phyloP scores from a whole-genome alignment of 2,797 vertebrate genomes.

The Peromyscus aztecus region DNA sequence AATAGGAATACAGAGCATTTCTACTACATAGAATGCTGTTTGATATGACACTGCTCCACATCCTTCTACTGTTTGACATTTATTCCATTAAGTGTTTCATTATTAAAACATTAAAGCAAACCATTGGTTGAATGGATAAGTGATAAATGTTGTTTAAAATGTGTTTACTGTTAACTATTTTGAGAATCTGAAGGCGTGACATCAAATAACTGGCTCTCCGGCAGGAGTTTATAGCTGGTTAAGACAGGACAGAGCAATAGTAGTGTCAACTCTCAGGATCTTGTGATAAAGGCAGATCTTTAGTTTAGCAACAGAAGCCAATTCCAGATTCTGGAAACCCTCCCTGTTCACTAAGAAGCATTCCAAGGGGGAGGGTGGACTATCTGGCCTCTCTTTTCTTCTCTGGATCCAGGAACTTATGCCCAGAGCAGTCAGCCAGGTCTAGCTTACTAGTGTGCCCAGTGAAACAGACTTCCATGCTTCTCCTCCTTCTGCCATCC shows the following conservation, averaged over 20 bases:
- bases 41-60: not conserved
- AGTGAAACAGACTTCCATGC: not conserved
- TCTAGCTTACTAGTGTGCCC: not conserved
- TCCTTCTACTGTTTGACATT: not conserved
- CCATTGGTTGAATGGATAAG: not conserved
- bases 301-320: not conserved
- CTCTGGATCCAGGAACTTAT: not conserved
- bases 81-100: not conserved
- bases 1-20: not conserved
- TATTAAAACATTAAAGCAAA: slow-evolving; percentile 46
- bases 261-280: not conserved
- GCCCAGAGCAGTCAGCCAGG: not conserved
- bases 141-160: not conserved
- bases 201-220: not conserved
- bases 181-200: not conserved
- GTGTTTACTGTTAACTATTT: not conserved
- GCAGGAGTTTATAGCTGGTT: not conserved
- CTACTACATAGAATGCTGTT: not conserved
- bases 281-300: slow-evolving; percentile 25
- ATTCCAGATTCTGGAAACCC: not conserved
- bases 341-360: not conserved
- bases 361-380: not conserved
- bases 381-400: not conserved
- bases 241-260: not conserved
- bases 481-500: not conserved